phyloP scores from a whole-genome alignment of 1,140 invertebrate genomes.

The Caligus rogercresseyi region DNA sequence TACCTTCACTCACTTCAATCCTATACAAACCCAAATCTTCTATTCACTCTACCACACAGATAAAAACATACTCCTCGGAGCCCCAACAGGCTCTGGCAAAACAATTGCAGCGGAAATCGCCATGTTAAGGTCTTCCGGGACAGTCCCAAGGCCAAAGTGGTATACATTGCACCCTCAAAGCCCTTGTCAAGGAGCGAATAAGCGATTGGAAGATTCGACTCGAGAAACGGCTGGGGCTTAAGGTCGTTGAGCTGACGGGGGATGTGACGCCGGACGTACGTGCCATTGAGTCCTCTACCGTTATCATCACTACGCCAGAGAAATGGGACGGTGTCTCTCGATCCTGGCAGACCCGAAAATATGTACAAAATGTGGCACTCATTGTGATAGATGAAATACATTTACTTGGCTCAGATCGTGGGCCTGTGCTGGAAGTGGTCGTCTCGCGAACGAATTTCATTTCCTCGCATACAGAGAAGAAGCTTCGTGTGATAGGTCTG shows the following conservation, averaged over 20 bases:
- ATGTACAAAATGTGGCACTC: conserved; percentile 74
- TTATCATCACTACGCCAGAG: conserved; percentile 96
- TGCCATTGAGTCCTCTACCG: conserved; percentile 59
- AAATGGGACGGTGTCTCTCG: conserved; percentile 98
- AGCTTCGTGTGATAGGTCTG: conserved; percentile 72
- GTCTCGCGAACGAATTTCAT: conserved; percentile 72
- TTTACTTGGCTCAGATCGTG: conserved; percentile 58
- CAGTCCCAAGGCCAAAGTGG: conserved; percentile 66
- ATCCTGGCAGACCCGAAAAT: conserved; percentile 88
- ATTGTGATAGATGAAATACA: conserved; percentile 99
- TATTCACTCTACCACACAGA: conserved; percentile 90
- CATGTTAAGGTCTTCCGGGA: conserved; percentile 74
- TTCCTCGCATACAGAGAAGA: conserved; percentile 53
- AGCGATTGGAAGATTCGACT: conserved; percentile 88
- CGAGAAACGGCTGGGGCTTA: conserved; percentile 50
- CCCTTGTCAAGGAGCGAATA: conserved; percentile 85
- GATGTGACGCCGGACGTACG: conserved; percentile 84
- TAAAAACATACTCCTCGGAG: conserved; percentile 80
- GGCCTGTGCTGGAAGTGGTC: conserved; percentile 45
- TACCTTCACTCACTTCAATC: conserved; percentile 88
- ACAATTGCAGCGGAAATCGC: conserved; percentile 95
- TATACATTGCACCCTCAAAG: conserved; percentile 99
- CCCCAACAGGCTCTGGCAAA: conserved; percentile 96
- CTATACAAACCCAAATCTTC: conserved; percentile 97
- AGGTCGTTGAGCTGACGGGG: conserved; percentile 86